Base-by-base conservation (phyloP, 1,140 invertebrate genomes). In the Meloidogyne exigua region DNA sequence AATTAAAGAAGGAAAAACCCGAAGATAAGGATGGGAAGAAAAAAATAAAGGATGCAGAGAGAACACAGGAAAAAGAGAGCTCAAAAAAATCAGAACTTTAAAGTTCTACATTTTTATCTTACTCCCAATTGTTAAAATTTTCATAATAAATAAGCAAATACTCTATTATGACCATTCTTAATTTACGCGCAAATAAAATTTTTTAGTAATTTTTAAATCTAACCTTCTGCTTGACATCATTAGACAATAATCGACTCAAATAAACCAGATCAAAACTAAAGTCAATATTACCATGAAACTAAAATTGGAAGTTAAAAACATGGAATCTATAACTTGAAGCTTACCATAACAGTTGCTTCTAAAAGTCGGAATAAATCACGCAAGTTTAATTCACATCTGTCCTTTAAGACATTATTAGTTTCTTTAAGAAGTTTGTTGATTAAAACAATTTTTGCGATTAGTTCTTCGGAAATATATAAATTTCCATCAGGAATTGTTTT, bases 331-430 rank as follows among this genome's bases (percentile, higher is more conserved):
- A 32, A 23, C 32, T 72, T 42, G 18, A 62, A 62, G 18, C 57
- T 5, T 13, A 75, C 74, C 32, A 18, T 13, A 25, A 39, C 63
- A 62, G 57, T 28, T 39, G 74, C 71, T 44, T 77, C 73, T 12
- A 72, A 64, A 95, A 95, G 98, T 81, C 96, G 91, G 57, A 92
- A 92, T 73, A 99, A 90, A 88, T 99, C 97, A 83, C 97, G 90
- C 42, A 99, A 89, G 90, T 99, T 99, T 88, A 97, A 94, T 88
- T 99, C 96, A 92, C 94, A 98, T 82, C 80, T 18, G 23, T 79
- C 28, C 72, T 82, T n/a, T 72, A 69, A 0, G 25, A 23, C n/a
- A 79, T 15, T 23, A 42, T 42, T 9, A 25, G 57, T 21, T 64
- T 73, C 71, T 25, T 65, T n/a, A 12, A 62, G 64, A 49, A 42